Percentiles rank a stretch among this genome's conserved stretches.
These are phyloP conservation scores for Peromyscus californicus DNA, from an alignment of 2,113 vertebrate genomes.

Conservation along the genomic window DNA sequence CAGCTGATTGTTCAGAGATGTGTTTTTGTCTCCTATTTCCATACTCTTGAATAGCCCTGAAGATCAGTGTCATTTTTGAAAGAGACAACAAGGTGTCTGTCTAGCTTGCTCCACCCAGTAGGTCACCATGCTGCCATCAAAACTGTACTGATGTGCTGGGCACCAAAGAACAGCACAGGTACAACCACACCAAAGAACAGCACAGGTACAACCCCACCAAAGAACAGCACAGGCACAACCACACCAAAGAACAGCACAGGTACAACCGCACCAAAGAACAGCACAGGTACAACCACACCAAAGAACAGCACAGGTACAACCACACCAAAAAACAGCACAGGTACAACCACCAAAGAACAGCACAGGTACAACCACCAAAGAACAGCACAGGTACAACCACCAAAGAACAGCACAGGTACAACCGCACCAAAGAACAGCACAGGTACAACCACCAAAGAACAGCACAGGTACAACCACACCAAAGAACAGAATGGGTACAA, in stretches of 20 bases:
- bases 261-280: too few species aligned
- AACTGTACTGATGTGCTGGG: background rate
- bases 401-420: too few species aligned
- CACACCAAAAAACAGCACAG: background rate
- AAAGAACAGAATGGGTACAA: background rate
- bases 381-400: too few species aligned
- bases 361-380: too few species aligned
- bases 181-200: background rate
- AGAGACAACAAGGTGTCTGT: conserved; percentile 24
- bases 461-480: background rate
- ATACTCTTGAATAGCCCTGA: background rate
- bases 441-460: background rate
- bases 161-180: background rate
- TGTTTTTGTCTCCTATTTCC: background rate
- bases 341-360: background rate
- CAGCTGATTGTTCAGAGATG: background rate
- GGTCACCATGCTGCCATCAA: background rate
- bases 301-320: background rate
- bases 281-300: background rate
- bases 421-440: background rate
- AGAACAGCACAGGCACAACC: too few species aligned
- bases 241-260: too few species aligned
- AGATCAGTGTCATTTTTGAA: background rate
- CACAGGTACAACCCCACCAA: too few species aligned
- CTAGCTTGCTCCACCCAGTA: background rate